Percentiles rank a stretch among this genome's conserved stretches.
These are phyloP conservation scores for Nycticebus coucang DNA, from an alignment of 2,113 vertebrate species.

Conservation along the genomic window DNA sequence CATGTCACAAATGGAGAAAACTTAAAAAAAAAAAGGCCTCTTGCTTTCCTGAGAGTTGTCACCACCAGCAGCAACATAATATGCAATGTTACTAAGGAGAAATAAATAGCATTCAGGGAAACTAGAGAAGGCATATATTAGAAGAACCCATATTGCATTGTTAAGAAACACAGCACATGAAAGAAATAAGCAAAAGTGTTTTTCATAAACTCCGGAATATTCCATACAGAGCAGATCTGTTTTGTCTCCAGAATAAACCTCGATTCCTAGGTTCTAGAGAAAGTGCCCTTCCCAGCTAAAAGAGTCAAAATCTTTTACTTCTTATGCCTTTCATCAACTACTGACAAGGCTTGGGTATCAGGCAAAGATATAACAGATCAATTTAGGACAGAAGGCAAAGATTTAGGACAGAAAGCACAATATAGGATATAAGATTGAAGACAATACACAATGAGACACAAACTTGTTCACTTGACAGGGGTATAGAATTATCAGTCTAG, in stretches of 20 bases:
- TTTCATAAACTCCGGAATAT: background rate
- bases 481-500: background rate
- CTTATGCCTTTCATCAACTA: background rate
- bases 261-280: background rate
- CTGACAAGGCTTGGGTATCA: background rate
- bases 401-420: background rate
- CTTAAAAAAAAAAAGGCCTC: background rate
- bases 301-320: background rate
- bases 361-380: background rate
- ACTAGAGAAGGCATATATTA: background rate
- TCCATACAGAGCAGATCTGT: background rate
- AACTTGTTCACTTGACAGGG: background rate
- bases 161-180: background rate
- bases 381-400: background rate
- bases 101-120: background rate
- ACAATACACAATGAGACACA: background rate
- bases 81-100: background rate
- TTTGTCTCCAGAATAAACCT: background rate
- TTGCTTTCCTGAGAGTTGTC: slow-evolving; percentile 33
- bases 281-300: background rate
- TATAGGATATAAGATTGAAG: too few relatives aligned
- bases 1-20: background rate
- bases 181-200: background rate
- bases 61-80: background rate
- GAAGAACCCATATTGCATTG: background rate